These are phyloP conservation scores for Cephalotes varians DNA, from an alignment of 2,888 invertebrate species.

Conservation along the genomic window DNA sequence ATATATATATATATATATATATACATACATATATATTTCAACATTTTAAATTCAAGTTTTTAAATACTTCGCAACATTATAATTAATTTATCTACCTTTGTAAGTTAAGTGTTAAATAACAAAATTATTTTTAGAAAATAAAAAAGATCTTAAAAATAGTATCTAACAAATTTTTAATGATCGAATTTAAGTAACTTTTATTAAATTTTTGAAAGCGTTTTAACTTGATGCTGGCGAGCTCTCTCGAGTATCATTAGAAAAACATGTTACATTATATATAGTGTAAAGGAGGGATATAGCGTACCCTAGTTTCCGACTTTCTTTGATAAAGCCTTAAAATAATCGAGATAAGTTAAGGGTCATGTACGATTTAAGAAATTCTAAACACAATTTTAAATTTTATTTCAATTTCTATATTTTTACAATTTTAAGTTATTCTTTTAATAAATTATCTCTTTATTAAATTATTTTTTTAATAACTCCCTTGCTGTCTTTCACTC, in stretches of 20 bases:
- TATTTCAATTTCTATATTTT: background rate
- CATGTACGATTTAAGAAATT: background rate
- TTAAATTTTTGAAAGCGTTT: background rate
- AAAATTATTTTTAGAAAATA: background rate
- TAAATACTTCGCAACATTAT: background rate
- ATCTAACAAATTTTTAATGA: background rate
- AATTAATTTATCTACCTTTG: background rate
- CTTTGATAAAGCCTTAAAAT: constrained; percentile 14
- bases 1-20: too few relatives aligned
- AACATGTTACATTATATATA: constrained; percentile 21
- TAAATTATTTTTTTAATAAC: background rate
- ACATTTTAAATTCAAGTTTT: too few relatives aligned
- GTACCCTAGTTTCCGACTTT: constrained; percentile 26
- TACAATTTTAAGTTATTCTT: background rate
- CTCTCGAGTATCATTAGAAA: constrained; percentile 6
- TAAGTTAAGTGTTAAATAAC: background rate
- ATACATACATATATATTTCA: too few relatives aligned
- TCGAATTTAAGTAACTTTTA: background rate
- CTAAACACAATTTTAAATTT: background rate
- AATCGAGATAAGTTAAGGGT: constrained; percentile 6
- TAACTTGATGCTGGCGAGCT: background rate
- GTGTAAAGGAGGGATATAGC: background rate
- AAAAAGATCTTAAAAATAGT: too few relatives aligned
- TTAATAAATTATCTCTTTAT: too few relatives aligned
- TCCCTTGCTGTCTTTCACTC: background rate